A percentile compares a stretch with the other conserved stretches of the same genome.
Conservation (phyloP, 2,113 vertebrate genomes). For the Cricetomys ansorgei region DNA sequence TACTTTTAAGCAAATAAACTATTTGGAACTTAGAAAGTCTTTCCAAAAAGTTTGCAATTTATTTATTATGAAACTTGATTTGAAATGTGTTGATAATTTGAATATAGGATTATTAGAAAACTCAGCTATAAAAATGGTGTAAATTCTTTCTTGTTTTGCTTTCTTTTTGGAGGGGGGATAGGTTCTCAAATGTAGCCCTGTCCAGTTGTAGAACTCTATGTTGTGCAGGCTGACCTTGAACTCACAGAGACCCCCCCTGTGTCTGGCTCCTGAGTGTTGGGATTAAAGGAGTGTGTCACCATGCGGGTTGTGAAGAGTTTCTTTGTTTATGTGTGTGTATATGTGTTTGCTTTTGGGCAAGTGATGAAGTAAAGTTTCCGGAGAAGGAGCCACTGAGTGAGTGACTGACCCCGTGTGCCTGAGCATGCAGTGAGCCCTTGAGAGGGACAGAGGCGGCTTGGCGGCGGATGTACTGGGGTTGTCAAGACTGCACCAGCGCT, state of each 20-base stretch:
- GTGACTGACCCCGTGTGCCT: conserved; percentile 80
- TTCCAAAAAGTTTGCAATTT: conserved; percentile 44
- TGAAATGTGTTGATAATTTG: conserved; percentile 44
- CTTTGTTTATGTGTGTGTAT: conserved; percentile 33
- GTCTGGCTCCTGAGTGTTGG: not conserved
- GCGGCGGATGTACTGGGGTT: conserved; percentile 80
- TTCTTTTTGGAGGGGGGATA: not conserved
- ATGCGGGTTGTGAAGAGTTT: conserved; percentile 5
- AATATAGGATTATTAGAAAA: conserved; percentile 38
- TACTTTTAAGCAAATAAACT: not conserved
- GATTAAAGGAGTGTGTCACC: not conserved
- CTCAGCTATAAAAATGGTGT: conserved; percentile 6
- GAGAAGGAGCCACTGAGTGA: conserved; percentile 1
- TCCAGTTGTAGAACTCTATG: not conserved
- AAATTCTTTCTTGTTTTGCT: conserved; percentile 54
- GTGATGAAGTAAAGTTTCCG: conserved; percentile 29
- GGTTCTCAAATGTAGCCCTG: not conserved
- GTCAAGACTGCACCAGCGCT: conserved; percentile 74
- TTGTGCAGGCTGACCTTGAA: not conserved
- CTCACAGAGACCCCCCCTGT: not conserved
- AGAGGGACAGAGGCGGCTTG: conserved; percentile 80
- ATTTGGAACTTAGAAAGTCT: not conserved
- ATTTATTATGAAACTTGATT: conserved; percentile 19
- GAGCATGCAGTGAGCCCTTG: conserved; percentile 73
- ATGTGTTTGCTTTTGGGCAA: conserved; percentile 38